phyloP scores from a whole-genome alignment of 1,140 invertebrate species.

The Megathymus violae region DNA sequence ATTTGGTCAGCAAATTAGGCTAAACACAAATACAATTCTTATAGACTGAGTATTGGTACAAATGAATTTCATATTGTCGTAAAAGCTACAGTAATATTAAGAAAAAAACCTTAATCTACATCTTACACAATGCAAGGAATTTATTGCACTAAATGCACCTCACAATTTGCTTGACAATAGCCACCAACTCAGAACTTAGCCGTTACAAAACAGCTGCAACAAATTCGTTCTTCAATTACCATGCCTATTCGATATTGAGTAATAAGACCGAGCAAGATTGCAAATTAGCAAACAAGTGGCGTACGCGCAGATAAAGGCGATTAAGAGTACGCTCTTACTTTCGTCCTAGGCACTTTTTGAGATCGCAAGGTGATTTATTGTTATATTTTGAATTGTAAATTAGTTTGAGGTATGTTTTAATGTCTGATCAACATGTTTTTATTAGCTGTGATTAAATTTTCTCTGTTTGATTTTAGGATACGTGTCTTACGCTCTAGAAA shows the following conservation, averaged over 20 bases:
- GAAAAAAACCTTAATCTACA: too few species aligned
- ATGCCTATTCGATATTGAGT: conserved; percentile 42
- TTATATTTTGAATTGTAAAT: conserved; percentile 26
- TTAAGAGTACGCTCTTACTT: conserved; percentile 25
- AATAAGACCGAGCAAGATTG: conserved; percentile 42
- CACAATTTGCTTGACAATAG: conserved; percentile 21
- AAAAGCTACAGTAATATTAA: too few species aligned
- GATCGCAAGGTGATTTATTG: conserved; percentile 10
- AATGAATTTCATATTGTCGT: too few species aligned
- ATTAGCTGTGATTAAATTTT: not conserved
- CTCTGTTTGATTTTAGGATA: not conserved
- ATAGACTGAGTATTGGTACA: too few species aligned
- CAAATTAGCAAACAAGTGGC: conserved; percentile 38
- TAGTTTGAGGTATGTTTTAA: not conserved
- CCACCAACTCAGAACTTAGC: conserved; percentile 3
- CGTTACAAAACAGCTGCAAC: conserved; percentile 27
- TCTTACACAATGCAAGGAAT: not conserved
- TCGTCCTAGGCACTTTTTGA: conserved; percentile 15
- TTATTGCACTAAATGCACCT: conserved; percentile 6
- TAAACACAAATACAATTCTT: too few species aligned
- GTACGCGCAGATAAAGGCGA: conserved; percentile 20
- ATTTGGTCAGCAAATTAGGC: too few species aligned
- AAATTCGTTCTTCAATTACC: conserved; percentile 30
- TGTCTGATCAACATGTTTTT: conserved; percentile 7
- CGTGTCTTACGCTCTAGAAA: too few species aligned